Evolutionary conservation across 2,113 vertebrate genomes (phyloP).

Genomic region (Calidris pygmaea): DNA sequence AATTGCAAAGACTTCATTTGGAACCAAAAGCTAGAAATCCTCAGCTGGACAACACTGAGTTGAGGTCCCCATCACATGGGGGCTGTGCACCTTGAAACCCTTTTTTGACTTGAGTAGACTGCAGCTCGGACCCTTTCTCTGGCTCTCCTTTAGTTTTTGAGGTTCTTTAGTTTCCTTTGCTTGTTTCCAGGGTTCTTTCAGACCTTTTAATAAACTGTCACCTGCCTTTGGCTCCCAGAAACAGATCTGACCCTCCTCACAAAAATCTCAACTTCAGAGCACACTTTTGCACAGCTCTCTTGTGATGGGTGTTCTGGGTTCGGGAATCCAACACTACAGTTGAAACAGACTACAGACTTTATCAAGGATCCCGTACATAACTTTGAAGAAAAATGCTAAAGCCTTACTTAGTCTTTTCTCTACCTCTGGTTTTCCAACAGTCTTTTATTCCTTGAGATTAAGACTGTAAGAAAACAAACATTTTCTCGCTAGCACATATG

Average conservation of each 20-base stretch:
- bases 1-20: not conserved
- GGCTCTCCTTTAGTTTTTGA: not conserved
- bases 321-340: not conserved
- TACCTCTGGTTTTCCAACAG: not conserved
- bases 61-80: not conserved
- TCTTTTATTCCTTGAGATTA: not conserved
- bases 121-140: not conserved
- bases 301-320: not conserved
- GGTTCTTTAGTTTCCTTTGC: not conserved
- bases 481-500: not conserved
- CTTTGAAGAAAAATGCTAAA: not conserved
- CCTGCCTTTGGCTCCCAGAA: not conserved
- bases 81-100: not conserved
- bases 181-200: not conserved
- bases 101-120: not conserved
- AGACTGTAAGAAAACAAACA: not conserved
- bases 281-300: not conserved
- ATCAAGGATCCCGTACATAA: not conserved
- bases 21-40: not conserved
- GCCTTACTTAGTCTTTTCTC: not conserved
- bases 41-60: not conserved
- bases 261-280: not conserved
- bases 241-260: not conserved
- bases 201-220: not conserved
- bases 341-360: not conserved